Evolutionary conservation across 2,113 vertebrate species (phyloP).

Genomic region (Phoxinus phoxinus): DNA sequence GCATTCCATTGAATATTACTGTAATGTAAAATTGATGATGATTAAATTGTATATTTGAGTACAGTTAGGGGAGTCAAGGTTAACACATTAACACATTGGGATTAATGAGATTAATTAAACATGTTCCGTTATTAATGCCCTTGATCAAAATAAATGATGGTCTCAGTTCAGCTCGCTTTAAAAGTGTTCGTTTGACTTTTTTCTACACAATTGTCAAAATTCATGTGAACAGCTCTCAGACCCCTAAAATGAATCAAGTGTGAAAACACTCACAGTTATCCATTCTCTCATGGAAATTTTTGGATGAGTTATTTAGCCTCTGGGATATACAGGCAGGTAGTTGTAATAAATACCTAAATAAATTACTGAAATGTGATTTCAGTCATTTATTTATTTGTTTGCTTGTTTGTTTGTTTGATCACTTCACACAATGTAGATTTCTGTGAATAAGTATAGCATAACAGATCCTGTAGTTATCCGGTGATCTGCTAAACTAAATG

Average conservation of each 20-base stretch:
- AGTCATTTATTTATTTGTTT: background rate
- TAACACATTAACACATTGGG: no score
- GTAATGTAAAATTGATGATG: no score
- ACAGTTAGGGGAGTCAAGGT: no score
- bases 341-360: slow-evolving; percentile 44
- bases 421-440: background rate
- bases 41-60: no score
- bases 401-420: background rate
- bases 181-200: background rate
- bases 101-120: no score
- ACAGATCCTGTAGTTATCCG: background rate
- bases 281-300: background rate
- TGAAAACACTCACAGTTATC: slow-evolving; percentile 27
- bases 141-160: background rate
- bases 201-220: background rate
- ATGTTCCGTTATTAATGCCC: no score
- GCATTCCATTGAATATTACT: no score
- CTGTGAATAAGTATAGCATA: background rate
- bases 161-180: background rate
- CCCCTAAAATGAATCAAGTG: background rate
- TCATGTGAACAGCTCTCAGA: background rate
- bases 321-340: slow-evolving; percentile 25
- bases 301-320: slow-evolving; percentile 11
- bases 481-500: no score
- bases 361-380: slow-evolving; percentile 48